Percentiles rank a stretch among this genome's conserved stretches.
These are phyloP conservation scores for Onthophagus sagittarius DNA, from an alignment of 2,888 invertebrate genomes.

Conservation along the genomic window DNA sequence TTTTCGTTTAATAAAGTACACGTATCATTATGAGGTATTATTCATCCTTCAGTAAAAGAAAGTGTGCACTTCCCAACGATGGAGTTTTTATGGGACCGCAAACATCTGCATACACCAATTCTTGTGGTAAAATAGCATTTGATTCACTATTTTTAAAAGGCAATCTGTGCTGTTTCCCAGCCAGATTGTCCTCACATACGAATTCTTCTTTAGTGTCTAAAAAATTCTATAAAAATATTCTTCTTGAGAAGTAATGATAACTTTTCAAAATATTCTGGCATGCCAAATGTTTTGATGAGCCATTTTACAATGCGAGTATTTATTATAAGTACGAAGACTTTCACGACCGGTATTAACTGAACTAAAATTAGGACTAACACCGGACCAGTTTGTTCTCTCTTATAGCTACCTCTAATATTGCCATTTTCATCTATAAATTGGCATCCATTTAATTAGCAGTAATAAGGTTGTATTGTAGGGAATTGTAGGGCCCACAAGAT, in stretches of 20 bases:
- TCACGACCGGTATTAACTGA: no score
- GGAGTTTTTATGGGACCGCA: no score
- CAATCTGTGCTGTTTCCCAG: conserved; percentile 26
- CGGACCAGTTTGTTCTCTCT: no score
- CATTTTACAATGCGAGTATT: conserved; percentile 16
- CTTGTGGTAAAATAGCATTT: conserved; percentile 27
- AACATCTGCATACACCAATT: conserved; percentile 30
- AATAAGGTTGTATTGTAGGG: neutral
- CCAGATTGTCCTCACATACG: conserved; percentile 25
- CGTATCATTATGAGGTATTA: conserved; percentile 31
- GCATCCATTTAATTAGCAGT: neutral
- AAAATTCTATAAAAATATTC: conserved; percentile 9
- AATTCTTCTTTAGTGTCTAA: conserved; percentile 10
- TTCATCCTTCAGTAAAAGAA: conserved; percentile 34
- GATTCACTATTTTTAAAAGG: conserved; percentile 22
- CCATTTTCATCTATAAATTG: neutral
- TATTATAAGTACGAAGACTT: no score
- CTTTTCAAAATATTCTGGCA: conserved; percentile 8
- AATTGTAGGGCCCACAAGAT: neutral
- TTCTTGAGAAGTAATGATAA: no score
- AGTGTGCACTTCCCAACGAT: conserved; percentile 33
- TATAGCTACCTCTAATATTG: no score
- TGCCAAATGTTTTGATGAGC: conserved; percentile 20
- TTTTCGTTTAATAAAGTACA: conserved; percentile 29
- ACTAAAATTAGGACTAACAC: no score